A percentile compares a stretch with the other conserved stretches of the same genome.
phyloP scores from a whole-genome alignment of 2,888 invertebrate species.

The Punctoribates punctum region DNA sequence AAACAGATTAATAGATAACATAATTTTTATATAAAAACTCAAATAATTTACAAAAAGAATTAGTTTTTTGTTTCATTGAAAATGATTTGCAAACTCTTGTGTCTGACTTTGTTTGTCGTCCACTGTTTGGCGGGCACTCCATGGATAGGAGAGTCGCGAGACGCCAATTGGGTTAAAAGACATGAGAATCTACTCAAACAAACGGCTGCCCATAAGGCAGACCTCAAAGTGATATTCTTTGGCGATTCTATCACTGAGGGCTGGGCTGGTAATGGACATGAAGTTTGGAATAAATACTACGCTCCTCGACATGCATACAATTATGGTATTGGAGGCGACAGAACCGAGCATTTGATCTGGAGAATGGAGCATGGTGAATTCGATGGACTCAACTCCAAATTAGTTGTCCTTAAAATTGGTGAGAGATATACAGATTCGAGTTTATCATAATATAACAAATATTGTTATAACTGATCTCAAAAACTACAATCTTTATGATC shows the following conservation, averaged over 20 bases:
- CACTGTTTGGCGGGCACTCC: not conserved
- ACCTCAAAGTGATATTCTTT: slow-evolving; percentile 32
- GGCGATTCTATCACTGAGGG: slow-evolving; percentile 40
- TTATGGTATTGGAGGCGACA: slow-evolving; percentile 82
- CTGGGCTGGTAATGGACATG: slow-evolving; percentile 21
- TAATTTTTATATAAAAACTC: not conserved
- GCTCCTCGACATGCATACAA: slow-evolving; percentile 86
- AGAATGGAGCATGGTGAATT: slow-evolving; percentile 82
- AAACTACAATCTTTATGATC: not conserved
- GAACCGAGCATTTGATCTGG: slow-evolving; percentile 85
- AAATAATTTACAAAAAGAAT: not conserved
- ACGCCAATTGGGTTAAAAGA: not conserved
- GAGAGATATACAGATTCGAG: not conserved
- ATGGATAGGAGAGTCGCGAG: slow-evolving; percentile 29
- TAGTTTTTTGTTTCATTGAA: not conserved
- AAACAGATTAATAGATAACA: too few relatives aligned
- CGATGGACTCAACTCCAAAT: slow-evolving; percentile 82
- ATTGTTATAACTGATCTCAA: not conserved
- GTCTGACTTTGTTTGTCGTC: not conserved
- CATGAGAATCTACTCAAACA: slow-evolving; percentile 32
- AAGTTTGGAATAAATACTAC: slow-evolving; percentile 82
- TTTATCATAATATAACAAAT: not conserved
- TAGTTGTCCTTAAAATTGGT: slow-evolving; percentile 52
- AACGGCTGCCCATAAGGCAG: not conserved
- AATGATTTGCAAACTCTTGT: not conserved